Evolutionary conservation across 2,113 vertebrate species (phyloP), one percentile per base, ranked within the genome.

Genomic region (Prunella himalayana): DNA sequence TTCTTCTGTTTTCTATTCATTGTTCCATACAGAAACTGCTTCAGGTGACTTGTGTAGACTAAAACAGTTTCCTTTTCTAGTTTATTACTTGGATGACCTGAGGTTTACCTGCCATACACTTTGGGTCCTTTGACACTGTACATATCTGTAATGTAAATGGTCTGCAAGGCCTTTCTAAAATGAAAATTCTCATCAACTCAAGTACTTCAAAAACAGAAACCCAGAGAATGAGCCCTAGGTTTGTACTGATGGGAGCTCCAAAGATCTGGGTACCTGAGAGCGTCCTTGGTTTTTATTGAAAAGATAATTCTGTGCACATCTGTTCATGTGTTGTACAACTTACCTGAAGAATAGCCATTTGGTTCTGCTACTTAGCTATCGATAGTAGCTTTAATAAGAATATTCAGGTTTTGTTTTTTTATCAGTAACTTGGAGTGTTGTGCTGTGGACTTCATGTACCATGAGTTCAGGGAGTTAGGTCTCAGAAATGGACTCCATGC

Each of bases 81-180:
- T 75, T 90, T 41, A n/a, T 56, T 5, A 4, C 61, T 80, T 27
- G 9, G n/a, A 28, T 72, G 45, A 56, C 9, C 4, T 49, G 25
- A 54, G 28, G 11, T 15, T 42, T 68, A 27, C 24, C 8, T 87
- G 25, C 15, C 3, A 0, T 53, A 25, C 0, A 0, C 10, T 61
- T 86, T 7, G 18, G 8, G 27, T 80, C 35, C 15, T 80, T 88
- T 0, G 3, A 39, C 8, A 5, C 16, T 15, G 4, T 54, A 39
- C 10, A 1, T 59, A 8, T 47, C 30, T 87, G 75, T 61, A 78
- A 45, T 6, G 14, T 19, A 30, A 82, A 11, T 30, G 28, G 20
- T 84, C 1, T 53, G 39, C 17, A 50, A 81, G 10, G 28, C 18
- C 5, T 71, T 41, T 56, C 51, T 71, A 17, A 47, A 78, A 72